Percentiles rank a stretch among this genome's conserved stretches.
These are phyloP conservation scores for Apeltes quadracus DNA, from an alignment of 2,113 vertebrate genomes.

Conservation along the genomic window DNA sequence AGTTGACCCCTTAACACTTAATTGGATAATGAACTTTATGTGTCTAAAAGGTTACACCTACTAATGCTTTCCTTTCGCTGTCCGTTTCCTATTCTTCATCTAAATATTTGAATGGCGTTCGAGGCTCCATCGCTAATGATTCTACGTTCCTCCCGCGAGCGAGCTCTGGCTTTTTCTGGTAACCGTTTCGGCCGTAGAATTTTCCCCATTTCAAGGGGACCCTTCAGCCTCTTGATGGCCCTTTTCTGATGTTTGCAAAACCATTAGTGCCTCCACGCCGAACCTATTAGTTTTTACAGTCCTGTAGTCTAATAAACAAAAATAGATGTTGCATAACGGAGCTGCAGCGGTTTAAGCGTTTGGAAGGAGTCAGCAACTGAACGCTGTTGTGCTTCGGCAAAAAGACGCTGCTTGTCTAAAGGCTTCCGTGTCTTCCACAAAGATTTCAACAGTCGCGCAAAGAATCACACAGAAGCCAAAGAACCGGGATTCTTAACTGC, in stretches of 20 bases:
- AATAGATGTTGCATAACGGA: slow-evolving; percentile 32
- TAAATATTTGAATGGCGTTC: slow-evolving; percentile 18
- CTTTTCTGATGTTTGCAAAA: slow-evolving; percentile 58
- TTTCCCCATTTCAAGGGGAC: slow-evolving; percentile 11
- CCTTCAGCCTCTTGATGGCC: slow-evolving; percentile 40
- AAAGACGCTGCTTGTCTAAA: background rate
- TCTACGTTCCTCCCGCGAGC: slow-evolving; percentile 14
- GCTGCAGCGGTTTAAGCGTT: slow-evolving; percentile 41
- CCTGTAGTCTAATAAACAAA: slow-evolving; percentile 42
- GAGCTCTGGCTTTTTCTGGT: slow-evolving; percentile 29
- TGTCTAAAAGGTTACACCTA: background rate
- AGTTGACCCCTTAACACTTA: slow-evolving; percentile 4
- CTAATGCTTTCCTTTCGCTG: slow-evolving; percentile 2
- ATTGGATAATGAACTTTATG: slow-evolving; percentile 24
- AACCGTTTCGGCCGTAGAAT: slow-evolving; percentile 24
- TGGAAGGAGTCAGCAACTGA: slow-evolving; percentile 26
- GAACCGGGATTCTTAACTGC: slow-evolving; percentile 39
- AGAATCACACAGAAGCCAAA: slow-evolving; percentile 6
- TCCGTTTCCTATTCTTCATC: slow-evolving; percentile 2
- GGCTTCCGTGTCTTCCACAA: background rate
- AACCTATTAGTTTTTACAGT: slow-evolving; percentile 47
- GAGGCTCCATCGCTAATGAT: slow-evolving; percentile 9
- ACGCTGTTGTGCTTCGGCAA: slow-evolving; percentile 10
- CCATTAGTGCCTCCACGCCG: slow-evolving; percentile 48
- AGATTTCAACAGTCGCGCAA: slow-evolving; percentile 14